A percentile compares a stretch with the other conserved stretches of the same genome.
Conservation (phyloP, 2,797 vertebrate genomes). For the Pelochelys cantorii region DNA sequence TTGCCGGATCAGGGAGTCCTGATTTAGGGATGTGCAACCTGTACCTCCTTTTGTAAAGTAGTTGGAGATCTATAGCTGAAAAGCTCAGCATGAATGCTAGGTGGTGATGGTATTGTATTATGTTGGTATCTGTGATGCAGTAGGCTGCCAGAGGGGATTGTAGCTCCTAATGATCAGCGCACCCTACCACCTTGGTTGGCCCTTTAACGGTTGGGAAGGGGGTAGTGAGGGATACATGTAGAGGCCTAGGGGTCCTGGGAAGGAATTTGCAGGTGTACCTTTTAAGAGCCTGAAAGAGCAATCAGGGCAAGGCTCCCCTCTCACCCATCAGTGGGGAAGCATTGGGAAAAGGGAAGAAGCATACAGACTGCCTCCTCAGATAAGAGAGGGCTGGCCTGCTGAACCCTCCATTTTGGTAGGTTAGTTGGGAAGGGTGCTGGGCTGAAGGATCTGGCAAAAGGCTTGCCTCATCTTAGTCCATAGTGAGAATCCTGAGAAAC, state of each 20-base stretch:
- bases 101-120: no score
- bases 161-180: neutral
- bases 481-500: neutral
- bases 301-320: neutral
- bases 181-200: neutral
- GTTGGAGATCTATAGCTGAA: neutral
- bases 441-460: neutral
- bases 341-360: neutral
- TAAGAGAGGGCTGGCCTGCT: neutral
- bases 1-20: no score
- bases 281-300: neutral
- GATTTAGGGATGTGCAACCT: no score
- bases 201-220: neutral
- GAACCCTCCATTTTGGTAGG: neutral
- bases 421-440: neutral
- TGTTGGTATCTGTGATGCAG: neutral
- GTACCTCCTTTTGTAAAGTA: neutral
- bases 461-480: no score
- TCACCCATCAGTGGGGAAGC: neutral
- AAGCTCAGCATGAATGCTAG: neutral
- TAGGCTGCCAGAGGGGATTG: neutral
- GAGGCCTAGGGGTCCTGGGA: neutral
- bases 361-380: neutral
- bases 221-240: neutral
- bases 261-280: neutral